These are phyloP conservation scores for Labeo calbasu DNA, from an alignment of 2,797 vertebrate species.

Conservation along the genomic window DNA sequence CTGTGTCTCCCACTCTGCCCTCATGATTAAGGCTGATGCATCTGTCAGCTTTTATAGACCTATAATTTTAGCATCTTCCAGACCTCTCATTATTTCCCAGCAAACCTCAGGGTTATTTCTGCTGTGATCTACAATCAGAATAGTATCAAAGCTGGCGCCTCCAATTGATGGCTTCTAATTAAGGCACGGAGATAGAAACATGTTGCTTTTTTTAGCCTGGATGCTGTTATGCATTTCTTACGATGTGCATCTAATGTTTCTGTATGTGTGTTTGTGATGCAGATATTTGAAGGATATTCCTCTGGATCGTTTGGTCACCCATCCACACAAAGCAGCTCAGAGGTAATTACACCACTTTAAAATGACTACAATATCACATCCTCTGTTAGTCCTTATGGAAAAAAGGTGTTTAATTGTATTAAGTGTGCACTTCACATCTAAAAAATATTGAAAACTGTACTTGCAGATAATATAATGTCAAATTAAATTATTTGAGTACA, in stretches of 20 bases:
- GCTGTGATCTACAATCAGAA: slow-evolving; percentile 60
- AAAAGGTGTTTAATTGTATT: neutral
- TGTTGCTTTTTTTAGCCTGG: slow-evolving; percentile 56
- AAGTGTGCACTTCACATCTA: neutral
- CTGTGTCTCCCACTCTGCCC: slow-evolving; percentile 58
- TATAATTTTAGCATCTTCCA: slow-evolving; percentile 66
- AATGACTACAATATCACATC: neutral
- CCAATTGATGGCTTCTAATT: slow-evolving; percentile 60
- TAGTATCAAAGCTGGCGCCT: slow-evolving; percentile 60
- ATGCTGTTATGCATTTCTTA: slow-evolving; percentile 25
- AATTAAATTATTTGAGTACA: neutral
- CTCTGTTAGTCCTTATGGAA: neutral
- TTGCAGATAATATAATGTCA: neutral
- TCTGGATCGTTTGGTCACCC: slow-evolving; percentile 67
- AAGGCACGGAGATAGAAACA: slow-evolving; percentile 56
- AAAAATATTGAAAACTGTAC: neutral
- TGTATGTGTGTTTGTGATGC: slow-evolving; percentile 50
- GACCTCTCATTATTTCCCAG: slow-evolving; percentile 54
- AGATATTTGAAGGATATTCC: slow-evolving; percentile 79
- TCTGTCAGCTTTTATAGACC: slow-evolving; percentile 56
- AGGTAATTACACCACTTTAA: slow-evolving; percentile 68
- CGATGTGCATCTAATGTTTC: slow-evolving; percentile 6
- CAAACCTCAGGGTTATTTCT: slow-evolving; percentile 60
- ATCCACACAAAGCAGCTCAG: slow-evolving; percentile 68
- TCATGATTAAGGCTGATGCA: slow-evolving; percentile 54